Conservation (phyloP, 2,888 invertebrate genomes). For the Labia minor region DNA sequence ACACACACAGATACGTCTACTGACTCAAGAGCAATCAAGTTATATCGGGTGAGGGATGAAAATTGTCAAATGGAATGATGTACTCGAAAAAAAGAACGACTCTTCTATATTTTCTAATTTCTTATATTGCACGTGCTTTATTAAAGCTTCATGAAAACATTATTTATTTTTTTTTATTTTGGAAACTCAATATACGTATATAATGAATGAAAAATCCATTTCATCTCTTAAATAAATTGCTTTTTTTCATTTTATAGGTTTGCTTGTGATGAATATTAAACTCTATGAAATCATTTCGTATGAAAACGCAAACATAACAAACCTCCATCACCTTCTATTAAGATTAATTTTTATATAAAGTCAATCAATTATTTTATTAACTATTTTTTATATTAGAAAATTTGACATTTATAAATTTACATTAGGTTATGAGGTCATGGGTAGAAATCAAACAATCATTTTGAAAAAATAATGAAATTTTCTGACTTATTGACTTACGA, state of each 20-base stretch:
- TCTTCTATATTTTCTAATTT: background rate
- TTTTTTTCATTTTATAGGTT: background rate
- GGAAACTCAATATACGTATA: background rate
- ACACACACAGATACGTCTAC: background rate
- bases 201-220: background rate
- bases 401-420: too few relatives aligned
- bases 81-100: background rate
- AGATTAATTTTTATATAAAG: too few relatives aligned
- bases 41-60: background rate
- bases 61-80: background rate
- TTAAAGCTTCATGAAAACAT: background rate
- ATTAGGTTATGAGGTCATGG: too few relatives aligned
- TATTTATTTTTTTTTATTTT: background rate
- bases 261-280: background rate
- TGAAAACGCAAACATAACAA: background rate
- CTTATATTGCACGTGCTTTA: background rate
- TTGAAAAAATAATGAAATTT: too few relatives aligned
- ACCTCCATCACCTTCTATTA: too few relatives aligned
- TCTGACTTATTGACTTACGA: too few relatives aligned
- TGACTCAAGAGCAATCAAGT: background rate
- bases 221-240: constrained; percentile 1
- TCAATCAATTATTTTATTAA: too few relatives aligned
- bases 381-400: too few relatives aligned
- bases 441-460: too few relatives aligned
- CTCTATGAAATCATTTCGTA: background rate